Evolutionary conservation across 2,113 vertebrate genomes (phyloP).

Genomic region (Polypterus bichir): DNA sequence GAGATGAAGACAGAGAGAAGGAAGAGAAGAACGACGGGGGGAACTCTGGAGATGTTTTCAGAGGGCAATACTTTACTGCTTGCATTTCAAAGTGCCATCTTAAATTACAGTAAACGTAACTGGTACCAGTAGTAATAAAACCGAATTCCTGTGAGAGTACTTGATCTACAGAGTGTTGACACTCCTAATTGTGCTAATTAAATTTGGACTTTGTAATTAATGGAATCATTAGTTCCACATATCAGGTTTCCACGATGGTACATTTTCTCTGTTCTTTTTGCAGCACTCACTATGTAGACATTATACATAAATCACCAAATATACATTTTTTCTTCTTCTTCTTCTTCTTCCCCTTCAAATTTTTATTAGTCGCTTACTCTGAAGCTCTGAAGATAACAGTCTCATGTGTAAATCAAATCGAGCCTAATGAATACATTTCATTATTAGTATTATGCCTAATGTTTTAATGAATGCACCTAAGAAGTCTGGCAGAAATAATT

Average conservation of each 20-base stretch:
- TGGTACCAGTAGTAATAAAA: neutral
- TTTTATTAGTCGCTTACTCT: too few relatives aligned
- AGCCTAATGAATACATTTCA: neutral
- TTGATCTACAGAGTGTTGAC: neutral
- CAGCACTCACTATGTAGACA: neutral
- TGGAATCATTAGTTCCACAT: neutral
- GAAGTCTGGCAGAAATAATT: neutral
- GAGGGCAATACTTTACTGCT: neutral
- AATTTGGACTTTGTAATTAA: slow-evolving; percentile 1
- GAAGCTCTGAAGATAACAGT: neutral
- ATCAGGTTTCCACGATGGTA: neutral
- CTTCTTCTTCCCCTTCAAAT: too few relatives aligned
- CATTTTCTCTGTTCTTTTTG: neutral
- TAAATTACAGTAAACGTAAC: neutral
- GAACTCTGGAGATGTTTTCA: neutral
- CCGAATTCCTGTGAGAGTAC: neutral
- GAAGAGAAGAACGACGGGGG: neutral
- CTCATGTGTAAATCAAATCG: neutral
- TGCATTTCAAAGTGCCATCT: too few relatives aligned
- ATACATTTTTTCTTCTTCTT: too few relatives aligned
- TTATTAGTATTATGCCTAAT: neutral
- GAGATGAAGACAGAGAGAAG: neutral
- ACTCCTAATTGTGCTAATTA: neutral
- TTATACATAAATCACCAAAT: neutral
- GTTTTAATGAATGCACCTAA: neutral